Base-by-base conservation (phyloP, 23 tunicate genomes). In the Phallusia fumigata region DNA sequence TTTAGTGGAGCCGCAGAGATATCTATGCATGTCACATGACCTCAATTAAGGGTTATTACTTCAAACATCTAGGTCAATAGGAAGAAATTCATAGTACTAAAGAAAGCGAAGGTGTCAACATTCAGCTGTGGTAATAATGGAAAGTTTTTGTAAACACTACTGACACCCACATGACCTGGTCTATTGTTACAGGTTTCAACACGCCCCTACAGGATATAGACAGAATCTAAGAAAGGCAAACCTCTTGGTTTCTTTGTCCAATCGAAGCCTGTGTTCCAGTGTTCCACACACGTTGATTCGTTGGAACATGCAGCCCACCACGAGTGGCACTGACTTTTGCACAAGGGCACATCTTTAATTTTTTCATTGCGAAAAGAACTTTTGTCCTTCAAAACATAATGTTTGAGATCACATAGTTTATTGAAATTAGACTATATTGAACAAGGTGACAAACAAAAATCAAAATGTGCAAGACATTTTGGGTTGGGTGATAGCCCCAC, bases 281-380 rank as follows among this genome's bases (percentile, higher is more conserved):
- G 73, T 0, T 53, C 87, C 22, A 85, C 93, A 87, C 98, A 93
- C 0, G 98, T 93, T 35, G 35, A 32, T 32, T 93, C 98, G 33
- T 88, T 77, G 34, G 82, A 77, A 72, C 98, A 93, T 30, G 76
- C 98, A 21, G 85, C 51, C 89, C 89, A 93, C 98, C 98, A 93
- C 0, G 36, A 34, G 36, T 88, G 58, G 72, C 98, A 93, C 30
- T 85, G 84, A 36, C 74, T 81, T 82, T 40, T 35, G 73, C 98
- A 93, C 64, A 93, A 45, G n/a, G 98, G 98, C 65, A 93, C 84
- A 58, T 85, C 36, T 24, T 50, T 18, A 74, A 93, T 80, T 53
- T 80, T 88, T 52, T 93, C 90, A 72, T 85, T 82, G 21, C 98
- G 85, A 35, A 19, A 74, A 10, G 89, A 74, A 18, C 82, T 88